Evolutionary conservation across 2,888 invertebrate genomes (phyloP).

Genomic region (Machimus atricapillus): DNA sequence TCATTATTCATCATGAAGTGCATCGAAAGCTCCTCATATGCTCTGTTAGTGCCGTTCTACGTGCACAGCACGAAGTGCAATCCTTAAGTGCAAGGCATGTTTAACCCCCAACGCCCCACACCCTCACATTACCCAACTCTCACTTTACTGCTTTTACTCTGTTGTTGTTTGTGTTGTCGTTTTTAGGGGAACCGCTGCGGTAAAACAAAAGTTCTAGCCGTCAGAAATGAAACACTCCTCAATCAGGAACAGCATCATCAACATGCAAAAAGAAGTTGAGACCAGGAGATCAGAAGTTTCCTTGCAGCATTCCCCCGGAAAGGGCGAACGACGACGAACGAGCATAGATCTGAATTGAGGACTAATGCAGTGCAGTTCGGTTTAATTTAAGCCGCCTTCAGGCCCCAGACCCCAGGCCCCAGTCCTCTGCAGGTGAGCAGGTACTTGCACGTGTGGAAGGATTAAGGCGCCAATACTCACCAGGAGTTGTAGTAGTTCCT

Average conservation of each 20-base stretch:
- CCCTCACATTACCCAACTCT: background rate
- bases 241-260: background rate
- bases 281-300: background rate
- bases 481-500: background rate
- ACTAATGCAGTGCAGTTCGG: slow-evolving; percentile 9
- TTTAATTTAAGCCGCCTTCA: background rate
- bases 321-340: background rate
- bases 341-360: background rate
- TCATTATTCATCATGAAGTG: background rate
- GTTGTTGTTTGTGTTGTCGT: background rate
- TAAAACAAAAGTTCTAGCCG: slow-evolving; percentile 5
- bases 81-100: background rate
- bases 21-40: background rate
- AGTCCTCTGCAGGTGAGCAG: background rate
- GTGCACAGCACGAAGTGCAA: background rate
- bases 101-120: background rate
- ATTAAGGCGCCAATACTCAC: background rate
- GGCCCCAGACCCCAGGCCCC: too few relatives aligned
- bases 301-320: background rate
- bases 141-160: background rate
- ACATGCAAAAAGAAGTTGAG: background rate
- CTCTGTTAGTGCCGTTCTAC: background rate
- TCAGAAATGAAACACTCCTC: slow-evolving; percentile 15
- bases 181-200: background rate
- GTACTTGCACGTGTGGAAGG: background rate